phyloP scores from a whole-genome alignment of 1,140 invertebrate species.

The Lordiphosa collinella region DNA sequence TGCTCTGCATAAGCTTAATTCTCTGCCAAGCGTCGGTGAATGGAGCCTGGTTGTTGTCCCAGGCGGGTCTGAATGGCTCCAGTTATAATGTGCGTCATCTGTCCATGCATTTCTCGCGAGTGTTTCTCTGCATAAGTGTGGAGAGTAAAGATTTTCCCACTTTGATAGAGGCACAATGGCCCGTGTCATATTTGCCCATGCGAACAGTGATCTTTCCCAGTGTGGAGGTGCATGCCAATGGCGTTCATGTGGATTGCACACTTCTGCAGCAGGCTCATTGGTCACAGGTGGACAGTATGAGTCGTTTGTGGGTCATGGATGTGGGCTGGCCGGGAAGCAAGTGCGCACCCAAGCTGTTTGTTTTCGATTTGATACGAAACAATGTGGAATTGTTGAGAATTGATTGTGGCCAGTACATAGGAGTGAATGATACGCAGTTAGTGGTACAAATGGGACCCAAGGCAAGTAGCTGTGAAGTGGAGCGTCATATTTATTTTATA shows the following conservation, averaged over 20 bases:
- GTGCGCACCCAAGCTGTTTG: constrained; percentile 61
- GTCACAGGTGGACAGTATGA: constrained; percentile 68
- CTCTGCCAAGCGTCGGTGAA: neutral
- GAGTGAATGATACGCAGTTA: constrained; percentile 25
- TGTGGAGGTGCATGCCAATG: constrained; percentile 43
- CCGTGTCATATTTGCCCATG: constrained; percentile 57
- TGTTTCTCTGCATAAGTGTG: constrained; percentile 67
- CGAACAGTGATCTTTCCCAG: constrained; percentile 56
- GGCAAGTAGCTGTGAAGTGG: constrained; percentile 41
- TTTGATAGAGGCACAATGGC: constrained; percentile 71
- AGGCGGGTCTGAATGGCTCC: constrained; percentile 61
- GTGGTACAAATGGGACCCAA: constrained; percentile 62
- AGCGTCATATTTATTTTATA: constrained; percentile 66
- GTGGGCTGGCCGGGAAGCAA: constrained; percentile 41
- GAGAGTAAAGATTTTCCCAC: constrained; percentile 53
- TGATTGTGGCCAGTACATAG: constrained; percentile 54
- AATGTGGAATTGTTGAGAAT: constrained; percentile 67
- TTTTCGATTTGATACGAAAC: constrained; percentile 67
- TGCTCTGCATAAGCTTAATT: constrained; percentile 5
- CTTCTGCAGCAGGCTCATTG: constrained; percentile 62
- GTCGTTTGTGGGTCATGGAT: constrained; percentile 70
- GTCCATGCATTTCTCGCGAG: constrained; percentile 64
- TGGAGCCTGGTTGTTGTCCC: constrained; percentile 34
- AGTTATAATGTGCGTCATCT: constrained; percentile 66
- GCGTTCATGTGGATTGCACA: constrained; percentile 45